Conservation (phyloP, 2,797 vertebrate genomes). For the Rhinogobio ventralis region DNA sequence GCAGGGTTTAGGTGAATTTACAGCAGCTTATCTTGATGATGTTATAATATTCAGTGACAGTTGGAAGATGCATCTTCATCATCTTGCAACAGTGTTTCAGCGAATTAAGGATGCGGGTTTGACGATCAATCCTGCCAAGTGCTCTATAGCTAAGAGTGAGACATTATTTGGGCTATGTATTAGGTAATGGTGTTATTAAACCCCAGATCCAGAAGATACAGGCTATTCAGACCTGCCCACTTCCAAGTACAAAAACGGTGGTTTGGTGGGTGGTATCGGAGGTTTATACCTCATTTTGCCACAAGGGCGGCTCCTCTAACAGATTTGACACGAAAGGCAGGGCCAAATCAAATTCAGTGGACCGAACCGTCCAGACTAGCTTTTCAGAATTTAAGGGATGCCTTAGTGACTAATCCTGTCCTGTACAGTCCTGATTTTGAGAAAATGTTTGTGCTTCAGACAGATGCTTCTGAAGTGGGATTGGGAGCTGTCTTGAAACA, state of each 20-base stretch:
- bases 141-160: background rate
- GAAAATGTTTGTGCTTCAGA: too few species aligned
- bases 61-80: background rate
- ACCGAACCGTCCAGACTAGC: too few species aligned
- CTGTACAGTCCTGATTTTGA: too few species aligned
- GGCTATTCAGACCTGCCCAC: constrained; percentile 21
- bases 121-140: background rate
- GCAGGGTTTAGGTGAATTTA: too few species aligned
- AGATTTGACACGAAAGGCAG: background rate
- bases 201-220: constrained; percentile 31
- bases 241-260: constrained; percentile 27
- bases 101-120: background rate
- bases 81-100: background rate
- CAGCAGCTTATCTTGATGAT: too few species aligned
- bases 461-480: too few species aligned
- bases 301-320: constrained; percentile 4
- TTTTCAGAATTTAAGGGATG: too few species aligned
- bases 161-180: constrained; percentile 33
- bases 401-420: too few species aligned
- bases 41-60: background rate
- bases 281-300: constrained; percentile 43
- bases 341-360: background rate
- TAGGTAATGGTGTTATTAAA: constrained; percentile 25
- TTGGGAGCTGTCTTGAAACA: background rate
- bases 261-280: constrained; percentile 34